phyloP scores from a whole-genome alignment of 1,140 invertebrate species.

The Onthophagus taurus region DNA sequence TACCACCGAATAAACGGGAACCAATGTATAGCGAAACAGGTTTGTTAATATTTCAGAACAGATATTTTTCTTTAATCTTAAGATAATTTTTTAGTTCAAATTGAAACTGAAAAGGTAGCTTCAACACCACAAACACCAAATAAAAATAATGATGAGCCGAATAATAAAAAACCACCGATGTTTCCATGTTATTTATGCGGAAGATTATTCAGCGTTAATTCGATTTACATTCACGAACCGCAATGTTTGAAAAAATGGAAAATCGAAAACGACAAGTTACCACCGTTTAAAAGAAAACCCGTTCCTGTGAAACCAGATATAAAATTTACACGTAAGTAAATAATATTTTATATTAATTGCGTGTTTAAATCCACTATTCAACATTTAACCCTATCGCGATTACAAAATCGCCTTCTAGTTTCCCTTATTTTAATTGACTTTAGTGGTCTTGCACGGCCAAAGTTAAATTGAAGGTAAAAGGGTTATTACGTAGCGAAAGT shows the following conservation, averaged over 20 bases:
- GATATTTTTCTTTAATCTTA: neutral
- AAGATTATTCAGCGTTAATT: conserved; percentile 60
- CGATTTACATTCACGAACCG: conserved; percentile 65
- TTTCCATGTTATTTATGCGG: conserved; percentile 66
- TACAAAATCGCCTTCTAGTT: neutral
- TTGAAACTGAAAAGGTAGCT: neutral
- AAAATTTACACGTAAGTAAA: conserved; percentile 40
- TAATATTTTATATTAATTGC: no score
- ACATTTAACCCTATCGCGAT: neutral
- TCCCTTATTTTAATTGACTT: neutral
- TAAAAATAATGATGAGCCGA: neutral
- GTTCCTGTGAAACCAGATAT: conserved; percentile 55
- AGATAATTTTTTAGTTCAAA: neutral
- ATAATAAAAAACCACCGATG: conserved; percentile 26
- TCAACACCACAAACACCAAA: neutral
- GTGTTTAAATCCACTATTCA: no score
- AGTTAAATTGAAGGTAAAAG: no score
- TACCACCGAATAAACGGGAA: conserved; percentile 44
- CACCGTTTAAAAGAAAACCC: conserved; percentile 45
- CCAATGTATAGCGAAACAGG: conserved; percentile 3
- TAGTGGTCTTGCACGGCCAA: no score
- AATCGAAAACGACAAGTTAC: conserved; percentile 55
- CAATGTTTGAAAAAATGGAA: conserved; percentile 70
- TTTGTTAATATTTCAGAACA: neutral
- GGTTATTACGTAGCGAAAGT: no score